phyloP scores from a whole-genome alignment of 1,140 invertebrate species.

The Euwallacea similis region DNA sequence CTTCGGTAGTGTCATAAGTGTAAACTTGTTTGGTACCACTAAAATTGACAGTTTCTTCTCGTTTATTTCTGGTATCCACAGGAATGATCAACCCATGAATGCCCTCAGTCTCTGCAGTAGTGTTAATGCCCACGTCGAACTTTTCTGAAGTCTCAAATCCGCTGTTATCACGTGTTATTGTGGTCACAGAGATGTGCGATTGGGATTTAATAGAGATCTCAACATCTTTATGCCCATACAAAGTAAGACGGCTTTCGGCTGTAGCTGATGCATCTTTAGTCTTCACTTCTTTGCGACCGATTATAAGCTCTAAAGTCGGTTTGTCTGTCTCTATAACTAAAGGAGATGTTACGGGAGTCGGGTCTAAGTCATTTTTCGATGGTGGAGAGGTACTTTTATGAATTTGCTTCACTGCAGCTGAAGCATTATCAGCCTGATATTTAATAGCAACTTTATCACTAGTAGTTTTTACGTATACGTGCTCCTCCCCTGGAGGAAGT shows the following conservation, averaged over 20 bases:
- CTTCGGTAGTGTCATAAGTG: conserved; percentile 53
- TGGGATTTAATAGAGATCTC: conserved; percentile 59
- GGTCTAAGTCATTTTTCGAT: conserved; percentile 32
- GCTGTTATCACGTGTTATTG: conserved; percentile 50
- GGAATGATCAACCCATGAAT: conserved; percentile 51
- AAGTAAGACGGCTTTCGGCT: conserved; percentile 56
- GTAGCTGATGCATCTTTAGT: conserved; percentile 57
- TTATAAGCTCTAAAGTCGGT: conserved; percentile 56
- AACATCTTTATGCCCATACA: conserved; percentile 56
- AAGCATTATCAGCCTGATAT: conserved; percentile 29
- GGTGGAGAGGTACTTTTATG: conserved; percentile 51
- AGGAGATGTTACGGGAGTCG: conserved; percentile 33
- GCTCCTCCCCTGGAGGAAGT: conserved; percentile 37
- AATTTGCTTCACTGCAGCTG: background rate
- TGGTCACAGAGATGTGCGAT: conserved; percentile 58
- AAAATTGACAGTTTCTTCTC: conserved; percentile 58
- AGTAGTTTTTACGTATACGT: conserved; percentile 41
- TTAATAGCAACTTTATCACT: conserved; percentile 41
- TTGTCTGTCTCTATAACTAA: conserved; percentile 10
- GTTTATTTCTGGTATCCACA: conserved; percentile 49
- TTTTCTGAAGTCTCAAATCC: conserved; percentile 55
- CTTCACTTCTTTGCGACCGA: conserved; percentile 58
- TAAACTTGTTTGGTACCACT: conserved; percentile 57
- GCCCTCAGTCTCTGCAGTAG: conserved; percentile 48
- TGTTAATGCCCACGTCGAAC: conserved; percentile 54